Evolutionary conservation across 2,888 invertebrate genomes (phyloP).

Genomic region (Lithosia quadra): DNA sequence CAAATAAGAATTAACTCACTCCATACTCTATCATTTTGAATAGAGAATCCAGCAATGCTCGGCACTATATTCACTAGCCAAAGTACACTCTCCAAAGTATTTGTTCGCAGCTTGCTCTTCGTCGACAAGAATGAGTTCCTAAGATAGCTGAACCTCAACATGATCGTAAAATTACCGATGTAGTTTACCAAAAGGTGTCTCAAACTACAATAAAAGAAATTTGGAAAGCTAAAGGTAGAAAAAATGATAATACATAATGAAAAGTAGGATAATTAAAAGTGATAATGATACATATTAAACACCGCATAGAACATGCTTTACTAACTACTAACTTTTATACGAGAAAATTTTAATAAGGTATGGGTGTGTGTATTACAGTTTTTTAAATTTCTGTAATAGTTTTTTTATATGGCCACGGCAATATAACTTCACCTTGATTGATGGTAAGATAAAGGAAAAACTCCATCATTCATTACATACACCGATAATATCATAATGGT

Average conservation of each 20-base stretch:
- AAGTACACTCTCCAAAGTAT: constrained; percentile 63
- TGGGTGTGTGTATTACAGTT: too few species aligned
- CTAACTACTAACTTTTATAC: too few species aligned
- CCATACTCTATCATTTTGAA: constrained; percentile 55
- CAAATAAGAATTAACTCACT: constrained; percentile 46
- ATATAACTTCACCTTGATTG: too few species aligned
- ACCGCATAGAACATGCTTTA: background rate
- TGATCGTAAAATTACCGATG: constrained; percentile 15
- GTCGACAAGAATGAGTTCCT: constrained; percentile 34
- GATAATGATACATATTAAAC: background rate
- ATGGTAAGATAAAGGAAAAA: too few species aligned
- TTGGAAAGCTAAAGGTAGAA: background rate
- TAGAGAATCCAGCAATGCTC: constrained; percentile 62
- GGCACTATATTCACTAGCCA: constrained; percentile 68
- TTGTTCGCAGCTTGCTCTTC: constrained; percentile 51
- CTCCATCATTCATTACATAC: too few species aligned
- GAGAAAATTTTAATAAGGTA: too few species aligned
- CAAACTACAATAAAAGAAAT: background rate
- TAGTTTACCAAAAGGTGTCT: background rate
- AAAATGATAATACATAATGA: background rate
- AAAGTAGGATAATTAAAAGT: background rate
- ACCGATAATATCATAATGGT: too few species aligned
- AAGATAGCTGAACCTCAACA: constrained; percentile 40
- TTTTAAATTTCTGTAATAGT: too few species aligned
- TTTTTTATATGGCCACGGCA: too few species aligned